Evolutionary conservation across 2,113 vertebrate species (phyloP).

Genomic region (Baryphthengus martii): DNA sequence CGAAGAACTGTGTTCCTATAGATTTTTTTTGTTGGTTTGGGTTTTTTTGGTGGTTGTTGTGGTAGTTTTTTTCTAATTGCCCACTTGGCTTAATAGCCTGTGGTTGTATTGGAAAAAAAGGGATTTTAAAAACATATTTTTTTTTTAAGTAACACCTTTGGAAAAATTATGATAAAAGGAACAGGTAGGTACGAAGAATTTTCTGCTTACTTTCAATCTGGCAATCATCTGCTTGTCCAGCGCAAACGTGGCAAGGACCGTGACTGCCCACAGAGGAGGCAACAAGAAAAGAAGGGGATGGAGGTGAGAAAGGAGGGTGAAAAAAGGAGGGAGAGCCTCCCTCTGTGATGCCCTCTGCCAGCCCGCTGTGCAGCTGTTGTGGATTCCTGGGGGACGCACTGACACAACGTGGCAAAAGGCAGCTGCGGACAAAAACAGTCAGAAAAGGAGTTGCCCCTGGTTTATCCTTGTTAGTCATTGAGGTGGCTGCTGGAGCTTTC

Average conservation of each 20-base stretch:
- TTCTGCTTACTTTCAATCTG: background rate
- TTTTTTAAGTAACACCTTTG: background rate
- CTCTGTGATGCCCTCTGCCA: background rate
- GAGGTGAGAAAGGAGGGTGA: background rate
- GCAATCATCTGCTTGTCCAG: background rate
- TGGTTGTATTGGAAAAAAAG: background rate
- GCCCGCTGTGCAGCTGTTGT: background rate
- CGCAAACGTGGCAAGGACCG: background rate
- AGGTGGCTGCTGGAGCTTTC: background rate
- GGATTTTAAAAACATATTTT: no score
- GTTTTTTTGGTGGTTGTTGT: background rate
- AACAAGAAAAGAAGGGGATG: background rate
- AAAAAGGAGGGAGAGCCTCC: background rate
- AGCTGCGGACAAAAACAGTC: background rate
- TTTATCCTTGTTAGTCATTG: background rate
- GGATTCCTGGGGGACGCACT: background rate
- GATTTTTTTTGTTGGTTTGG: background rate
- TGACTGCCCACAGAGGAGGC: background rate
- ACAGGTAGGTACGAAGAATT: background rate
- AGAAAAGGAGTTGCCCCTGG: background rate
- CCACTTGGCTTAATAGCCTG: background rate
- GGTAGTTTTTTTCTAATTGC: background rate
- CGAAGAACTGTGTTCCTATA: background rate
- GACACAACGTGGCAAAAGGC: background rate
- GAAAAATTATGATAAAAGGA: background rate